Base-by-base conservation (phyloP, 1,140 invertebrate genomes). In the Drosophila serrata region DNA sequence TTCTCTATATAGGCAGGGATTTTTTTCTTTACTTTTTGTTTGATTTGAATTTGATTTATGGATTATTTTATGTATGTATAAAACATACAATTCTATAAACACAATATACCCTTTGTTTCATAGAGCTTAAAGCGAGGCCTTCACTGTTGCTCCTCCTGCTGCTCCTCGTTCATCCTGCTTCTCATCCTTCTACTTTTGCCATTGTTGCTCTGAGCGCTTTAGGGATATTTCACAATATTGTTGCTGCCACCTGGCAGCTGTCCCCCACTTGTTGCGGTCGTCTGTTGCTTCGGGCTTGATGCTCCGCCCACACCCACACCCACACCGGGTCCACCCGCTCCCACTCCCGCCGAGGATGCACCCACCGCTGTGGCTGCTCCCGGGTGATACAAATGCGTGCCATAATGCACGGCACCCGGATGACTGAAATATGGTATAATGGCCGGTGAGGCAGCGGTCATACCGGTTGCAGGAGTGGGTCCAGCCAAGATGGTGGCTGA, bases 341-440 rank as follows among this genome's bases (percentile, higher is more conserved):
- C 31, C 49, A 35, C 24, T 40, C 39, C 31, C 51, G 76, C 39
- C 27, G 39, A 22, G 0, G 82, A 42, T 63, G 79, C 35, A 40
- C 62, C 53, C 53, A 73, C n/a, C 17, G 68, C 58, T n/a, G 79
- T 55, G 22, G 51, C 75, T 13, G 42, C 69, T 57, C 77, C 72
- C 49, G 90, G 90, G 49, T 92, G 86, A 48, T 85, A 85, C 53
- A 92, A 70, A 62, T 92, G 90, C 40, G 90, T 90, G 55, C 90
- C 88, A 60, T 92, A 92, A 67, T 90, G 90, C 59, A 92, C 81
- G 49, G 86, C 90, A 13, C 86, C 90, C 49, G 82, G 82, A 75
- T 92, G 90, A 43, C 82, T 92, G 48, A 90, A 91, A 62, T 87
- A 92, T 17, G 90, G 90, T 51, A 87, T 90, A 64, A 86, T 69